Percentiles rank a stretch among this genome's conserved stretches.
These are phyloP conservation scores for Diceros bicornis DNA, from an alignment of 2,797 vertebrate genomes.

Conservation along the genomic window DNA sequence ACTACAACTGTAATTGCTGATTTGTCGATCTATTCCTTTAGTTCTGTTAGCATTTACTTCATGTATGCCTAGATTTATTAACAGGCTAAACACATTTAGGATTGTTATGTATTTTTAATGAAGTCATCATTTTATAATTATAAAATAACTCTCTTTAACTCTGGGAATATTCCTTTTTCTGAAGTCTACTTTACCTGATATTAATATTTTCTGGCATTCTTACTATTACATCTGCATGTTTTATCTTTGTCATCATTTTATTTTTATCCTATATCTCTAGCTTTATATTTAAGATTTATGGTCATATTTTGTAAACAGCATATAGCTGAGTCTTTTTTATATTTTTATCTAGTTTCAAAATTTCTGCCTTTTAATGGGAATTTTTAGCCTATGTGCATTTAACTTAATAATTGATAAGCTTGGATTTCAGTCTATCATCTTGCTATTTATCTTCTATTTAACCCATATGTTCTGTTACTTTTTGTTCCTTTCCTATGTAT, in stretches of 20 bases:
- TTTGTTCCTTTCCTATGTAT: neutral
- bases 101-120: neutral
- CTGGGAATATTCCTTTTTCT: neutral
- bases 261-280: neutral
- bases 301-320: neutral
- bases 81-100: neutral
- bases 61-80: neutral
- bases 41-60: neutral
- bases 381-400: neutral
- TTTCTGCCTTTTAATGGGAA: neutral
- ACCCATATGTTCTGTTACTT: neutral
- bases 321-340: neutral
- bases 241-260: slow-evolving; percentile 31
- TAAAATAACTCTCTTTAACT: neutral
- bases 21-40: neutral
- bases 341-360: slow-evolving; percentile 27
- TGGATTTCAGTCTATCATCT: neutral
- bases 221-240: neutral
- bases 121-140: slow-evolving; percentile 32
- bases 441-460: neutral
- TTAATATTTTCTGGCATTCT: neutral
- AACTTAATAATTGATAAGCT: neutral
- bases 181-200: neutral
- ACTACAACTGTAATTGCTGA: neutral
- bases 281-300: neutral